phyloP scores from a whole-genome alignment of 1,140 invertebrate genomes.

The Drosophila melanogaster region Release_6_plus_ISO1_MT NT_037436.4:6562501-6563000 shows the following conservation, averaged over 20 bases:
- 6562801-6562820: conserved; percentile 5
- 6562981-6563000: background rate
- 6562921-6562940: background rate
- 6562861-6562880: background rate
- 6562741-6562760: background rate
- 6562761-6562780: background rate
- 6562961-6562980: conserved; percentile 1
- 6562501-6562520: conserved; percentile 34
- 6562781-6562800: conserved; percentile 8
- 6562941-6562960: conserved; percentile 9
- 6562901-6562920: no score
- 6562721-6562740: background rate
- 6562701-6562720: background rate
- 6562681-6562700: background rate
- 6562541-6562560: conserved; percentile 27
- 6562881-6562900: background rate
- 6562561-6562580: conserved; percentile 14
- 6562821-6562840: conserved; percentile 15
- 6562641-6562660: background rate
- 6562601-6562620: background rate
- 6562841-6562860: background rate
- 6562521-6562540: background rate
- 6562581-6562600: background rate
- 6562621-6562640: background rate
- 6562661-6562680: background rate